Conservation (phyloP, 2,888 invertebrate genomes). For the Hirtodrosophila alboralis region DNA sequence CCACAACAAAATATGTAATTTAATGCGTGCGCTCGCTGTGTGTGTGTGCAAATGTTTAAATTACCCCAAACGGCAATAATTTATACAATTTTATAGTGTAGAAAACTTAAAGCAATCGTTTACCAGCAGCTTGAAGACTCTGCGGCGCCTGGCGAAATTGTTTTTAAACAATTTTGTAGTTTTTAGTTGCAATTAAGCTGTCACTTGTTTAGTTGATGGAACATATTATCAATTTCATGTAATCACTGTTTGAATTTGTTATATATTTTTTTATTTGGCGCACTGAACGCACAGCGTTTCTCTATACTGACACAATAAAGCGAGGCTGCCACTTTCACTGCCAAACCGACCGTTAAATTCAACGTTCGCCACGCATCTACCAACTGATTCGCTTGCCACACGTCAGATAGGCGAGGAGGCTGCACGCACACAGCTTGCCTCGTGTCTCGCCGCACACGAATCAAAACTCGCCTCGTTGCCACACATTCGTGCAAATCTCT, state of each 20-base stretch:
- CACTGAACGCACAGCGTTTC: constrained; percentile 16
- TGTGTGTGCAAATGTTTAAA: constrained; percentile 44
- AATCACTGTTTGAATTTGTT: constrained; percentile 36
- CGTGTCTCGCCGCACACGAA: constrained; percentile 51
- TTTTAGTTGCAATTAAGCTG: neutral
- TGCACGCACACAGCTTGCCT: constrained; percentile 45
- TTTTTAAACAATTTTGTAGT: neutral
- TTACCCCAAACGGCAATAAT: constrained; percentile 37
- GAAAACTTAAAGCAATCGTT: constrained; percentile 34
- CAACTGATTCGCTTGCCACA: constrained; percentile 68
- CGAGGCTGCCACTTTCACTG: constrained; percentile 70
- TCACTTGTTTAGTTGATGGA: constrained; percentile 17
- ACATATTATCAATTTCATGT: constrained; percentile 16
- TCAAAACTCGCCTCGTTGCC: constrained; percentile 25
- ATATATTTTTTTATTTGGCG: constrained; percentile 6
- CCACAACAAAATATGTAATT: constrained; percentile 57
- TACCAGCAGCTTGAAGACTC: constrained; percentile 34
- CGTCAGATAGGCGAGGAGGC: constrained; percentile 72
- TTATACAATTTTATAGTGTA: constrained; percentile 50
- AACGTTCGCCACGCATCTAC: constrained; percentile 83
- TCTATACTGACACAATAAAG: constrained; percentile 5
- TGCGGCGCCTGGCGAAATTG: neutral
- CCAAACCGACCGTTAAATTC: constrained; percentile 82
- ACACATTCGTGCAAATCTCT: constrained; percentile 26
- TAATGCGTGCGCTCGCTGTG: constrained; percentile 41